Evolutionary conservation across 37 sponge, comb jelly and placozoan genomes (phyloP).

Genomic region (Dysidea cf. avara): DNA sequence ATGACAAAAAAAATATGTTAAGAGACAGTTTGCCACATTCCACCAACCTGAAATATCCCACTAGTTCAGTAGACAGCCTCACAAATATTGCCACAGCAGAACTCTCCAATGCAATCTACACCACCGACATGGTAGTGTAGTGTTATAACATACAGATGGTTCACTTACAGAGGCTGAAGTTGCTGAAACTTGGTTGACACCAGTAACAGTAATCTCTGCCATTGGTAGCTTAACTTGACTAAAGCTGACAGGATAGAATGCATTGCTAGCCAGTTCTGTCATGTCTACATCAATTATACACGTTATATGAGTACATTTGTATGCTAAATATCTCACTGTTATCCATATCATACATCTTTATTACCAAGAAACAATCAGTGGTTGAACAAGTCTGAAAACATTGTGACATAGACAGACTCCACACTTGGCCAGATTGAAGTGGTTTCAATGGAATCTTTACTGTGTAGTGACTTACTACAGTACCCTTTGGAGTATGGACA

Average conservation of each 20-base stretch:
- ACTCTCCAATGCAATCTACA: conserved; percentile 49
- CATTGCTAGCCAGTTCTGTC: conserved; percentile 36
- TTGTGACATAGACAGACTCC: too few species aligned
- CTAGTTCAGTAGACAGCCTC: conserved; percentile 27
- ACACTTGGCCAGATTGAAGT: neutral
- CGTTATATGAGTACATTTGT: too few species aligned
- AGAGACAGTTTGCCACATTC: too few species aligned
- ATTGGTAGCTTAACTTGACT: conserved; percentile 37
- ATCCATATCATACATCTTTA: neutral
- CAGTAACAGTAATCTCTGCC: conserved; percentile 35
- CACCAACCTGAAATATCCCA: neutral
- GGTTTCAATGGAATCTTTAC: neutral
- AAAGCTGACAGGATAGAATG: conserved; percentile 56
- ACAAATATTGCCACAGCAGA: conserved; percentile 73
- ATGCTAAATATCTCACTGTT: too few species aligned
- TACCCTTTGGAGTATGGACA: neutral
- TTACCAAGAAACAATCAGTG: neutral
- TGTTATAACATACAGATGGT: neutral
- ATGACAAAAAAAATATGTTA: neutral
- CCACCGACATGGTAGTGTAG: neutral
- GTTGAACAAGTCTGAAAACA: neutral
- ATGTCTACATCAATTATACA: too few species aligned
- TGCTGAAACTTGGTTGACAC: neutral
- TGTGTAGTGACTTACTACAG: neutral
- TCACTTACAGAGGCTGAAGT: conserved; percentile 15